Evolutionary conservation across 2,888 invertebrate genomes (phyloP), one percentile per base, ranked within the genome.

Genomic region (Frankliniella fusca): DNA sequence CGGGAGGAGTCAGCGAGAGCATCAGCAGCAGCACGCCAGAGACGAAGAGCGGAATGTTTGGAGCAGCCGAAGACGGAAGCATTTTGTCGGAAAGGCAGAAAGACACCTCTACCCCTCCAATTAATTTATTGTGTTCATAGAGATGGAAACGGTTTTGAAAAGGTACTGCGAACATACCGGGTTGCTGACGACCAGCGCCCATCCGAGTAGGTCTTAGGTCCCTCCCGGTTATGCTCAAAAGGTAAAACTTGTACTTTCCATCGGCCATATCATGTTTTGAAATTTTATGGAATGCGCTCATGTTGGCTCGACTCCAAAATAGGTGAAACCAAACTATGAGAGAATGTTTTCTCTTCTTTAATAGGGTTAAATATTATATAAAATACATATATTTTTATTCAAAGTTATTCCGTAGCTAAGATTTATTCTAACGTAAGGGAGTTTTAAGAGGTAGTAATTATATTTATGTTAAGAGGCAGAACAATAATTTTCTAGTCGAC

Each of bases 71-170:
- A 61, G 61, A 61, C 15, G n/a, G 61, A 61, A 61, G 61, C 7
- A 7, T 7, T 61, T 11, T 54, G 54, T 3, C 54, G 54, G 54
- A 18, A 38, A 38, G 38, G 38, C 38, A 18, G 61, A 70, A 23
- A 7, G 70, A 23, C 70, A 2, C 38, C 38, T 5, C 5, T 38
- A 15, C 50, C 15, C 18, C 70, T 8, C 23, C 70, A 70, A 7
- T 23, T 70, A 70, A 70, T 70, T 70, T 70, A 70, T 70, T 70
- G 70, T 70, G 70, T 70, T 70, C 70, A 70, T n/a, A 70, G 23
- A 70, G 70, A 23, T 70, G 70, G 70, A 11, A 23, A 61, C 61
- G 18, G 20, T 15, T 1, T 61, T 15, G 12, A n/a, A n/a, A n/a
- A n/a, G 3, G 15, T 61, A 23, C 65, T n/a, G 20, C 70, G 70